A percentile compares a stretch with the other conserved stretches of the same genome.
Evolutionary conservation across 2,113 vertebrate species (phyloP).

Genomic region (Piaya cayana): DNA sequence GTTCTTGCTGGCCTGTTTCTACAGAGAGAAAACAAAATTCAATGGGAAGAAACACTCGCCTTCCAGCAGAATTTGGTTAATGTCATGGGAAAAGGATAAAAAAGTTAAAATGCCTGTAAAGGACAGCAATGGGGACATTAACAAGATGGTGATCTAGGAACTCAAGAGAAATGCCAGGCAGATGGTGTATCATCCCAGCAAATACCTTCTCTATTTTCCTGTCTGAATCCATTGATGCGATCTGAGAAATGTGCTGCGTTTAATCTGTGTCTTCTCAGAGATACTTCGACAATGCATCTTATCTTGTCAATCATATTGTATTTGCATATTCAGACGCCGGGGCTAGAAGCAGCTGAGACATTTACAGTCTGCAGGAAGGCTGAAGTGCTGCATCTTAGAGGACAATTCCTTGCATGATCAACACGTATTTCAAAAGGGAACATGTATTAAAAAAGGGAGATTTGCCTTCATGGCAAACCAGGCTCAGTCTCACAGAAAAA

Average conservation of each 20-base stretch:
- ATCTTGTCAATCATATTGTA: accelerated
- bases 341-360: not conserved
- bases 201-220: not conserved
- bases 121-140: not conserved
- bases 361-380: not conserved
- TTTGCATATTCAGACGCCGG: not conserved
- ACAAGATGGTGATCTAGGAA: not conserved
- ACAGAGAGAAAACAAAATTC: not conserved
- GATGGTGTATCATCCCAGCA: not conserved
- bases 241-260: not conserved
- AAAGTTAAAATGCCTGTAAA: not conserved
- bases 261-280: not conserved
- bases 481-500: not conserved
- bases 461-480: not conserved
- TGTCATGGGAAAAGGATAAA: not conserved
- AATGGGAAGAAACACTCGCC: not conserved
- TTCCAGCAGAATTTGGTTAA: not conserved
- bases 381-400: not conserved
- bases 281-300: not conserved
- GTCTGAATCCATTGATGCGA: not conserved
- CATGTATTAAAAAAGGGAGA: not conserved
- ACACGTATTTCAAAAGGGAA: not conserved
- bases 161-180: not conserved
- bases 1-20: not conserved
- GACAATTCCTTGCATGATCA: not conserved